A percentile compares a stretch with the other conserved stretches of the same genome.
Evolutionary conservation across 2,888 invertebrate genomes (phyloP).

Genomic region (Apamea sordens): DNA sequence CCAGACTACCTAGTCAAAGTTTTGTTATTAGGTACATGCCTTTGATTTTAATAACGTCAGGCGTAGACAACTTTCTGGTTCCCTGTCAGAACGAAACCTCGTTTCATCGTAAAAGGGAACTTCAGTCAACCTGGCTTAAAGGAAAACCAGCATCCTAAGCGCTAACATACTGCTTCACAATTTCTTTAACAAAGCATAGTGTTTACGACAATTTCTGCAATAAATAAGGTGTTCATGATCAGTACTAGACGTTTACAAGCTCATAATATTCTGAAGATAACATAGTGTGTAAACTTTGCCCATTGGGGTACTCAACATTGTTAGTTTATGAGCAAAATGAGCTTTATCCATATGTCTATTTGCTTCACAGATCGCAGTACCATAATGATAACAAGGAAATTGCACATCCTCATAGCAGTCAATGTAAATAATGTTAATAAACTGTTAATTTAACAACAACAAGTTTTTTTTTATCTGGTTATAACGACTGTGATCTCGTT

Average conservation of each 20-base stretch:
- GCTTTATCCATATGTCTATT: neutral
- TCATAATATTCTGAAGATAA: conserved; percentile 31
- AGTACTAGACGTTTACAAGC: conserved; percentile 16
- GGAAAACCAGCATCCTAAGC: neutral
- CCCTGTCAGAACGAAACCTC: neutral
- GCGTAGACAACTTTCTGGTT: neutral
- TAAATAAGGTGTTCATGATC: conserved; percentile 5
- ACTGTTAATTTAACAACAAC: conserved; percentile 36
- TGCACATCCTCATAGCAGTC: neutral
- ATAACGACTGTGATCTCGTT: conserved; percentile 26
- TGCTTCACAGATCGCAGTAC: neutral
- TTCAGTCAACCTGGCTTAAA: neutral
- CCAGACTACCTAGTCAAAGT: neutral
- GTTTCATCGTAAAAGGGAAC: neutral
- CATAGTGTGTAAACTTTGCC: neutral
- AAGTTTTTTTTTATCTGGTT: conserved; percentile 5
- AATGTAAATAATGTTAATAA: conserved; percentile 33
- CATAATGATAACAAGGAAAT: conserved; percentile 27
- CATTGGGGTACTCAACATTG: neutral
- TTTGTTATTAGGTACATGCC: neutral
- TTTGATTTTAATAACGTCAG: neutral
- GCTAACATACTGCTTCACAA: conserved; percentile 2
- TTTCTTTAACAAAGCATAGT: conserved; percentile 4
- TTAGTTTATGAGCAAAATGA: neutral
- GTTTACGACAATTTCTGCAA: neutral